Conservation (phyloP, 2,888 invertebrate genomes). For the Brachypalpus laphriformis region DNA sequence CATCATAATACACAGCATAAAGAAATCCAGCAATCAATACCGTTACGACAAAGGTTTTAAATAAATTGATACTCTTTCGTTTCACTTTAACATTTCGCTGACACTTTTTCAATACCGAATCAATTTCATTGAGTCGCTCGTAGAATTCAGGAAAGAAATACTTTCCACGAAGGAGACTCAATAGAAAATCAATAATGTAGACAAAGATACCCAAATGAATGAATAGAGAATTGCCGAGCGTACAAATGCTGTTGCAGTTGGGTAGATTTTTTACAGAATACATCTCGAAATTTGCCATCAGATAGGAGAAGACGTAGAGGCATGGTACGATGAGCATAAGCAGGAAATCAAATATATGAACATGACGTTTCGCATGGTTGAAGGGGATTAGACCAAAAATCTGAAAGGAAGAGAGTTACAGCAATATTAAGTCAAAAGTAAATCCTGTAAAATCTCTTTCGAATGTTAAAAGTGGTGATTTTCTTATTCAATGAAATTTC, state of each 20-base stretch:
- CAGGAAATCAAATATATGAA: conserved; percentile 76
- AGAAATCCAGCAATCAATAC: conserved; percentile 74
- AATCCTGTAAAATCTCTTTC: no score
- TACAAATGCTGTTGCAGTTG: conserved; percentile 79
- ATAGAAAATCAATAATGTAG: conserved; percentile 76
- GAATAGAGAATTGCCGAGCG: conserved; percentile 78
- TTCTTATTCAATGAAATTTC: no score
- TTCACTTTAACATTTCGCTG: conserved; percentile 65
- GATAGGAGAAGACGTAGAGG: conserved; percentile 77
- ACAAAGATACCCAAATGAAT: conserved; percentile 79
- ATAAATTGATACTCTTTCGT: conserved; percentile 76
- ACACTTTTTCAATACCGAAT: conserved; percentile 77
- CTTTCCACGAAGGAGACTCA: conserved; percentile 79
- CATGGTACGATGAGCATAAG: conserved; percentile 78
- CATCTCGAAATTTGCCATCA: conserved; percentile 74
- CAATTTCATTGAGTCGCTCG: conserved; percentile 78
- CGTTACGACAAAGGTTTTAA: conserved; percentile 76
- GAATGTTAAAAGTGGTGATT: no score
- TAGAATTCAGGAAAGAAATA: conserved; percentile 79
- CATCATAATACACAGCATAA: conserved; percentile 77
- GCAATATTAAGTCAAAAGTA: no score
- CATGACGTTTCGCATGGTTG: conserved; percentile 75
- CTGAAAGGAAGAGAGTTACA: conserved; percentile 74
- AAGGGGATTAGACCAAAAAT: conserved; percentile 79
- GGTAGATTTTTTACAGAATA: conserved; percentile 69